Evolutionary conservation across 2,797 vertebrate species (phyloP).

Genomic region (Momotus momota): DNA sequence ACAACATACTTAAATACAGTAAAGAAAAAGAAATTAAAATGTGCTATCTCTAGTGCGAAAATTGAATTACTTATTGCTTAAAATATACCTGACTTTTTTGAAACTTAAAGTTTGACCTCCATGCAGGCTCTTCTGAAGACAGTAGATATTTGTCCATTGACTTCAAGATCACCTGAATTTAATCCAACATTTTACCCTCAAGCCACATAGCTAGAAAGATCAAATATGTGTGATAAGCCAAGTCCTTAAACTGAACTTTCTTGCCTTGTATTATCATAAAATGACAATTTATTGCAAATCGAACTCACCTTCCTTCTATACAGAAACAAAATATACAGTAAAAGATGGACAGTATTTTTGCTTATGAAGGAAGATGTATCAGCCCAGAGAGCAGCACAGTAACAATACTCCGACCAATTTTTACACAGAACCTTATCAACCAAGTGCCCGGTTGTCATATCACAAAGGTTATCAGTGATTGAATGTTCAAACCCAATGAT

Average conservation of each 20-base stretch:
- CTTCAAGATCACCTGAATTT: background rate
- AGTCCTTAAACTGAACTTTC: background rate
- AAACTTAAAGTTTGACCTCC: background rate
- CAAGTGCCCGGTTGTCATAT: background rate
- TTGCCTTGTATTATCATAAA: background rate
- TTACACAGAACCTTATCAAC: background rate
- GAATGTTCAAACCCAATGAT: background rate
- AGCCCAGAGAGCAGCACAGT: background rate
- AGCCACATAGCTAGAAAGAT: background rate
- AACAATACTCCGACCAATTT: background rate
- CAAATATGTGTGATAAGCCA: background rate
- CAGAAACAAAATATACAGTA: background rate
- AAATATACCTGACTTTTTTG: background rate
- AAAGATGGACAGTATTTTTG: background rate
- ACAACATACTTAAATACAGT: background rate
- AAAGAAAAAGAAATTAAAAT: background rate
- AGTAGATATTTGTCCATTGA: background rate
- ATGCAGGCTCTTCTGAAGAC: background rate
- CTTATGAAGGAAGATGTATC: background rate
- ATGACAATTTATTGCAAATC: background rate
- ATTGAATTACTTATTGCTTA: background rate
- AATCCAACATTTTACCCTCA: background rate
- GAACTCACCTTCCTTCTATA: background rate
- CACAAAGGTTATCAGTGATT: background rate
- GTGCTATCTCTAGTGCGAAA: background rate